These are phyloP conservation scores for Cynoglossus semilaevis DNA, from an alignment of 2,113 vertebrate genomes.

Conservation along the genomic window DNA sequence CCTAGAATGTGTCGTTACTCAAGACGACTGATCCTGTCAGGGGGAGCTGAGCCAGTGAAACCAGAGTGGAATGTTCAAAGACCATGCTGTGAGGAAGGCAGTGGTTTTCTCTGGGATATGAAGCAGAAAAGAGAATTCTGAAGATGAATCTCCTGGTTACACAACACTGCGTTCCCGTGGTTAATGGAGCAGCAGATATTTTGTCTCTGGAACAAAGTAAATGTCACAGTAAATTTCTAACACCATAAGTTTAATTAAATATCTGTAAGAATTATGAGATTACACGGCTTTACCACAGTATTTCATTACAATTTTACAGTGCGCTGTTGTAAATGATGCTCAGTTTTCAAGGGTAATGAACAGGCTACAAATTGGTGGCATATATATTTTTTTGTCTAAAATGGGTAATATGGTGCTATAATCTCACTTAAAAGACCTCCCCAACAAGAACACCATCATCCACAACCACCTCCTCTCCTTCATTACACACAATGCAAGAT, in stretches of 20 bases:
- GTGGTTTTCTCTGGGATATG: not conserved
- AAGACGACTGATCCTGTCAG: slow-evolving; percentile 21
- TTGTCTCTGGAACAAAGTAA: not conserved
- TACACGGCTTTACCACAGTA: not conserved
- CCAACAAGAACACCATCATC: no score
- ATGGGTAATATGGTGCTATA: no score
- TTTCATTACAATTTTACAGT: no score
- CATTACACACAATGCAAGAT: no score
- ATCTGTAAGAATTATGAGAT: not conserved
- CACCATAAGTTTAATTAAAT: not conserved
- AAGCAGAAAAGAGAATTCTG: slow-evolving; percentile 9
- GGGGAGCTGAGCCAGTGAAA: slow-evolving; percentile 9
- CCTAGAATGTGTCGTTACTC: slow-evolving; percentile 31
- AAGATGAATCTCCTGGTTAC: slow-evolving; percentile 1
- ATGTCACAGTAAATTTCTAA: not conserved
- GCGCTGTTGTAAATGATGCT: no score
- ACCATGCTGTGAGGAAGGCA: slow-evolving; percentile 6
- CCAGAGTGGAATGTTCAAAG: slow-evolving; percentile 14
- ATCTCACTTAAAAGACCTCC: no score
- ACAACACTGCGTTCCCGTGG: not conserved
- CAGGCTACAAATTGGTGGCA: no score
- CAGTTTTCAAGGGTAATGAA: no score
- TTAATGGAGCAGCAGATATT: not conserved
- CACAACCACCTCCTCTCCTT: no score
- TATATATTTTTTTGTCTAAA: no score